Percentiles rank a stretch among this genome's conserved stretches.
Conservation (phyloP, 53 echinoderm and acorn worm species). For the Zoroaster sp. region DNA sequence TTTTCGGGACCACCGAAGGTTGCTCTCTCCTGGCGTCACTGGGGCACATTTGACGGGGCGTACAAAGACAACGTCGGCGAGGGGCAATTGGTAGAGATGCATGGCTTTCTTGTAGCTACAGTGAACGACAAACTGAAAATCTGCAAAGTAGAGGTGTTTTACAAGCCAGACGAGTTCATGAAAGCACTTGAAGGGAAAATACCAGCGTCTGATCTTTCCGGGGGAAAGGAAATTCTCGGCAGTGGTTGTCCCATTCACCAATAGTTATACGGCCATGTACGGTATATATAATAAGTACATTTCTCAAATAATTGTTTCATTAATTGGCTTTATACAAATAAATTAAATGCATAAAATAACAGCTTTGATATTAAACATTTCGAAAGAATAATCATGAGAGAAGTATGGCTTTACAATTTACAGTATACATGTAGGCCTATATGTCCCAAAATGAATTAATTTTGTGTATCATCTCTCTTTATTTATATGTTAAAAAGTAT, state of each 20-base stretch:
- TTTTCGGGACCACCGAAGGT: slow-evolving; percentile 74
- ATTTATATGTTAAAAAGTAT: too few relatives aligned
- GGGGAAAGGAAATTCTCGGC: slow-evolving; percentile 52
- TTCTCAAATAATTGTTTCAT: too few relatives aligned
- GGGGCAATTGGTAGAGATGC: slow-evolving; percentile 56
- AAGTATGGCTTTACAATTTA: too few relatives aligned
- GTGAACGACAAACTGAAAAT: slow-evolving; percentile 68
- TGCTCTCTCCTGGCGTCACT: slow-evolving; percentile 83
- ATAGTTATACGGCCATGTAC: too few relatives aligned
- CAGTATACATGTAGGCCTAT: too few relatives aligned
- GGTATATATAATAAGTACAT: too few relatives aligned
- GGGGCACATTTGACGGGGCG: slow-evolving; percentile 62
- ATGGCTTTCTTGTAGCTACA: slow-evolving; percentile 62
- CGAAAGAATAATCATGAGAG: too few relatives aligned
- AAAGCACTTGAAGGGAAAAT: slow-evolving; percentile 56
- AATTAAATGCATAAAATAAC: too few relatives aligned
- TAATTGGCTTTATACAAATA: too few relatives aligned
- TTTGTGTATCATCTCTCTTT: too few relatives aligned
- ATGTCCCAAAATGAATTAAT: too few relatives aligned
- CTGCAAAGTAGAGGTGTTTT: slow-evolving; percentile 61
- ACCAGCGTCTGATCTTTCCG: slow-evolving; percentile 17
- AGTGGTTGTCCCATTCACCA: slow-evolving; percentile 51
- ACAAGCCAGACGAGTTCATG: slow-evolving; percentile 67
- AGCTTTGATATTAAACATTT: too few relatives aligned
- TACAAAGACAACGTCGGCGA: slow-evolving; percentile 59